Percentiles rank a stretch among this genome's conserved stretches.
Conservation (phyloP, 2,113 vertebrate species). For the Collichthys lucidus region DNA sequence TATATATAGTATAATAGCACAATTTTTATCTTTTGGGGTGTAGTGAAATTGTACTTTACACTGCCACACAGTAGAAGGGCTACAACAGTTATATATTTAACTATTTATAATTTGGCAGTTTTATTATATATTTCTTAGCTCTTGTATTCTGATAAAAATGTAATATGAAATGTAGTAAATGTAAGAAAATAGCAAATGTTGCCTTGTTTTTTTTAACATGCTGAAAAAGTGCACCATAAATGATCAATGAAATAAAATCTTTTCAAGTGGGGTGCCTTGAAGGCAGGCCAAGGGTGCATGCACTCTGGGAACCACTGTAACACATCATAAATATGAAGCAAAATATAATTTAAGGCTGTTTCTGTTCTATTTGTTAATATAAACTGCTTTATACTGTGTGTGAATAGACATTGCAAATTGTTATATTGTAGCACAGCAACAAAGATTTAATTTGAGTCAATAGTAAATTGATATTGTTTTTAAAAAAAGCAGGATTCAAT, state of each 20-base stretch:
- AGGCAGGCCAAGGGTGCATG: not conserved
- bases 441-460: not conserved
- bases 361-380: not conserved
- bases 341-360: not conserved
- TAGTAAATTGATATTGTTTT: not conserved
- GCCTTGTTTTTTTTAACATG: not conserved
- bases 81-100: not conserved
- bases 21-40: too few species aligned
- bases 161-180: not conserved
- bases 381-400: not conserved
- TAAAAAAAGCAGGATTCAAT: not conserved
- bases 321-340: not conserved
- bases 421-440: not conserved
- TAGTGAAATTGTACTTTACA: not conserved
- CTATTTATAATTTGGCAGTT: not conserved
- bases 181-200: too few species aligned
- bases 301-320: too few species aligned
- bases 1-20: too few species aligned
- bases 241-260: not conserved
- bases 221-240: not conserved
- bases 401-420: not conserved
- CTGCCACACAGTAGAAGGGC: not conserved
- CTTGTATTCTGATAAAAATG: not conserved
- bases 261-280: not conserved
- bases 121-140: not conserved